phyloP scores from a whole-genome alignment of 1,140 invertebrate species.

The Ceratosolen fusciceps region DNA sequence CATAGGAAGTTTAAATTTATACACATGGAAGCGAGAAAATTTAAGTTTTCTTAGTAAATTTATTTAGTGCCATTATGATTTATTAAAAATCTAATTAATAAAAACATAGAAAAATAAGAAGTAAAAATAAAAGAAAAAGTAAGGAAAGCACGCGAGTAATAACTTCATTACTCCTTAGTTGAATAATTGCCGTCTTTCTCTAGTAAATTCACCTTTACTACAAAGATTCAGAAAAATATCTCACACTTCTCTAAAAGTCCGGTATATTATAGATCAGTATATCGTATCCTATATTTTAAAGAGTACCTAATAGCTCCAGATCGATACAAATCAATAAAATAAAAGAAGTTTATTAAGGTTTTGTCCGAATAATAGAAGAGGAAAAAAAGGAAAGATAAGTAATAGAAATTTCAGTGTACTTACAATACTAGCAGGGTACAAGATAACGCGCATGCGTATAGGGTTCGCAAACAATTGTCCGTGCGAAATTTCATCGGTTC shows the following conservation, averaged over 20 bases:
- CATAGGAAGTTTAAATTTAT: no score
- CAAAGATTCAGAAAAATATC: not conserved
- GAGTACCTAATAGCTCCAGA: not conserved
- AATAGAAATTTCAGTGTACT: not conserved
- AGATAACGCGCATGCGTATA: not conserved
- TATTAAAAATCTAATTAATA: no score
- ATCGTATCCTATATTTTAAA: not conserved
- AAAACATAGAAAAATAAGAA: not conserved
- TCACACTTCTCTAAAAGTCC: not conserved
- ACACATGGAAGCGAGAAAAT: no score
- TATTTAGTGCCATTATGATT: no score
- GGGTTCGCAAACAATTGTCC: slow-evolving; percentile 43
- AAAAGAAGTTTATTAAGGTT: not conserved
- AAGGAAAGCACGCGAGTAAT: not conserved
- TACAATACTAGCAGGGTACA: not conserved
- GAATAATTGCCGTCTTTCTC: not conserved
- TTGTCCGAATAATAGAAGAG: not conserved
- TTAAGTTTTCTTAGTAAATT: no score
- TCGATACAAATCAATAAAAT: not conserved
- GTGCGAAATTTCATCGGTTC: slow-evolving; percentile 3
- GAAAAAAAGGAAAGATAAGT: not conserved
- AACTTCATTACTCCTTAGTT: not conserved
- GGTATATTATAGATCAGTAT: not conserved
- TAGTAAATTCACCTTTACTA: no score
- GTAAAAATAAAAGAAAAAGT: not conserved